A percentile compares a stretch with the other conserved stretches of the same genome.
Evolutionary conservation across 1,140 invertebrate species (phyloP).

Genomic region (Anastrepha obliqua): DNA sequence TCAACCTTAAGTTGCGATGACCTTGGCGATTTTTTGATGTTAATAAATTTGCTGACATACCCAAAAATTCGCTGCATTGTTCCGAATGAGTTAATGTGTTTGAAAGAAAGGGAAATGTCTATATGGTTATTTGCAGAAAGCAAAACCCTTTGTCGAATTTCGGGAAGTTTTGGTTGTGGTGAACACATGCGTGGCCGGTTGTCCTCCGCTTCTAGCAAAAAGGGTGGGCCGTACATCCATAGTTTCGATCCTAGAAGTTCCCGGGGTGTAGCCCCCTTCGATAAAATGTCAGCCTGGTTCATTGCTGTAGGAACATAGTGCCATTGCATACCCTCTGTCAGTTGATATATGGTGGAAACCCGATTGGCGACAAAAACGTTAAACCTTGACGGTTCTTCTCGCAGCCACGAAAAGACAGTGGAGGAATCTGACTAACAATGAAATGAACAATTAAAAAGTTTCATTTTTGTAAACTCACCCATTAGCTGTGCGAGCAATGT

Average conservation of each 20-base stretch:
- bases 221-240: neutral
- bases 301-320: neutral
- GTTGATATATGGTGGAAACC: too few relatives aligned
- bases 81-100: conserved; percentile 30
- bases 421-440: conserved; percentile 61
- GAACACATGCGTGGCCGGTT: neutral
- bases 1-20: neutral
- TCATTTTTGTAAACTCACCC: too few relatives aligned
- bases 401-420: too few relatives aligned
- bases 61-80: conserved; percentile 53
- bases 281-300: conserved; percentile 39
- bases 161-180: neutral
- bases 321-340: neutral
- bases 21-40: neutral
- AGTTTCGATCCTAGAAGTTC: neutral
- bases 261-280: neutral
- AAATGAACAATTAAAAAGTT: too few relatives aligned
- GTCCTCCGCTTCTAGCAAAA: neutral
- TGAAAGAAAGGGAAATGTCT: conserved; percentile 4
- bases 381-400: too few relatives aligned
- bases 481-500: too few relatives aligned
- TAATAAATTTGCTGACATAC: conserved; percentile 6
- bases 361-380: conserved; percentile 2
- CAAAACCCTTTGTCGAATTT: conserved; percentile 1
- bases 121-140: neutral